Percentiles rank a stretch among this genome's conserved stretches.
These are phyloP conservation scores for Drosophila lutescens DNA, from an alignment of 2,888 invertebrate species.

Conservation along the genomic window DNA sequence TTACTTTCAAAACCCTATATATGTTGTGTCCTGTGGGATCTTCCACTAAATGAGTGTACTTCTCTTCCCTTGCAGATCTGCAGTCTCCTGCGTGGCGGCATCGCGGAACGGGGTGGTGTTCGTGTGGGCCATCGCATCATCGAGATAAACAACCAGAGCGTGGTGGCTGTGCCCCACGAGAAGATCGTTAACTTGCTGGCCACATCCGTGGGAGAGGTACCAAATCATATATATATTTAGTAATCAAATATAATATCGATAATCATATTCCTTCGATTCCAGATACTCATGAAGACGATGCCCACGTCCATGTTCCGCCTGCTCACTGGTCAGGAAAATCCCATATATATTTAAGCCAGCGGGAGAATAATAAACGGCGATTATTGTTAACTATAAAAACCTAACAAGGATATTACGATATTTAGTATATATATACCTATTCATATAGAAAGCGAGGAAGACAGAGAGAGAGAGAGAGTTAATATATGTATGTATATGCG, in stretches of 20 bases:
- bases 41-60: neutral
- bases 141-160: constrained; percentile 99
- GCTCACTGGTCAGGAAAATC: constrained; percentile 99
- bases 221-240: neutral
- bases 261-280: constrained; percentile 71
- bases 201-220: constrained; percentile 97
- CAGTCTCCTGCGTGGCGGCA: constrained; percentile 98
- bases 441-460: constrained; percentile 23
- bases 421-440: constrained; percentile 49
- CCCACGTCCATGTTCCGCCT: constrained; percentile 99
- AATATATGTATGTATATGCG: constrained; percentile 51
- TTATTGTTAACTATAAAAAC: constrained; percentile 47
- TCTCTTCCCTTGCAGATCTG: constrained; percentile 90
- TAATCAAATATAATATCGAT: too few species aligned
- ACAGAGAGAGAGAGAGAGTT: constrained; percentile 5
- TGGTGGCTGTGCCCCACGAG: constrained; percentile 99
- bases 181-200: constrained; percentile 99
- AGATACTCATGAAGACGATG: constrained; percentile 99
- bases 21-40: neutral
- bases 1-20: too few species aligned
- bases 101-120: constrained; percentile 99
- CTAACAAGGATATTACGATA: constrained; percentile 44
- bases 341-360: constrained; percentile 94
- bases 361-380: constrained; percentile 24
- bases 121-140: constrained; percentile 99